These are phyloP conservation scores for Sterna hirundo DNA, from an alignment of 2,113 vertebrate genomes.

Conservation along the genomic window DNA sequence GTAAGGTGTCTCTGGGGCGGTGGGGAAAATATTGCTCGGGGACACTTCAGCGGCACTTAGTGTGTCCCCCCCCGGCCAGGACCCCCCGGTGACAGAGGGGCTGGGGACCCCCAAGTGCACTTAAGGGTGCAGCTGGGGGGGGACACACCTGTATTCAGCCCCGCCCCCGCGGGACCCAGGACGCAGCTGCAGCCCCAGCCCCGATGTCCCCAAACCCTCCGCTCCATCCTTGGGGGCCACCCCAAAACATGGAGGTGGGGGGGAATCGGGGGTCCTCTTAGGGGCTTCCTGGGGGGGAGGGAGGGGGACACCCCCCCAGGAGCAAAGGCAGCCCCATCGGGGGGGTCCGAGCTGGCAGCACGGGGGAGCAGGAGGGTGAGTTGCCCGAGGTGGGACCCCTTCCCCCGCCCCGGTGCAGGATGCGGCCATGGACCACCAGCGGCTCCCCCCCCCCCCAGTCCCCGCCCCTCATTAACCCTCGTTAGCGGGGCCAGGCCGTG, in stretches of 20 bases:
- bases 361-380: fast-evolving
- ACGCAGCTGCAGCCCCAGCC: neutral
- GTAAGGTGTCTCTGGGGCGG: neutral
- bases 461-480: neutral
- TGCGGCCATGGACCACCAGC: fast-evolving
- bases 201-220: neutral
- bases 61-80: neutral
- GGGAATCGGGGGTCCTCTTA: neutral
- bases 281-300: neutral
- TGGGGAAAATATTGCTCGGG: neutral
- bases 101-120: neutral
- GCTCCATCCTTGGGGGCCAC: neutral
- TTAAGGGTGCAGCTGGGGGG: neutral
- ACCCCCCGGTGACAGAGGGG: neutral
- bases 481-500: neutral
- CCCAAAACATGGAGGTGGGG: neutral
- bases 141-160: neutral
- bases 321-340: too few relatives aligned
- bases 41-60: neutral
- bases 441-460: too few relatives aligned
- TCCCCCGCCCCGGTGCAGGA: neutral
- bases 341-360: fast-evolving
- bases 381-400: neutral
- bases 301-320: neutral
- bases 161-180: neutral